These are phyloP conservation scores for Eugnorisma glareosa DNA, from an alignment of 2,888 invertebrate species.

Conservation along the genomic window DNA sequence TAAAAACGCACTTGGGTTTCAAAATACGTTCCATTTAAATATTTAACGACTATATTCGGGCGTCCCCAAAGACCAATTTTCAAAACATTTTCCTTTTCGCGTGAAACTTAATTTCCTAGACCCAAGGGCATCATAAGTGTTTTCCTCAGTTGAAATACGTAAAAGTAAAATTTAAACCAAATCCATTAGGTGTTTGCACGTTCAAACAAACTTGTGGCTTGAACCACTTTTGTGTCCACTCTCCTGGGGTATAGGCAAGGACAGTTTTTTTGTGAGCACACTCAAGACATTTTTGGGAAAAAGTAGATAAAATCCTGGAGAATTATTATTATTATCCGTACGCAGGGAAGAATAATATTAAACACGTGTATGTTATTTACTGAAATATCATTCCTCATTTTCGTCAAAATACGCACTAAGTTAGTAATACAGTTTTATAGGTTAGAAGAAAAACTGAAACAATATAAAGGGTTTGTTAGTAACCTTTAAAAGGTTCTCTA, in stretches of 20 bases:
- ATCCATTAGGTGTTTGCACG: constrained; percentile 53
- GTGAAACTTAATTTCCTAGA: constrained; percentile 59
- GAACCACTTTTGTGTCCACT: constrained; percentile 35
- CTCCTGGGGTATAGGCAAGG: not conserved
- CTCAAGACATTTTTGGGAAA: not conserved
- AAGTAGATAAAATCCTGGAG: not conserved
- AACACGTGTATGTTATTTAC: not conserved
- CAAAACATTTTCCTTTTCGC: constrained; percentile 50
- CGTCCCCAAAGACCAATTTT: constrained; percentile 57
- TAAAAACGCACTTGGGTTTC: not conserved
- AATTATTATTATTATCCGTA: not conserved
- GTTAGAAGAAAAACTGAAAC: not conserved
- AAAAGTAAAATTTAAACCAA: constrained; percentile 51
- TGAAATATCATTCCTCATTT: not conserved
- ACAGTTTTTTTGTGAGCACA: not conserved
- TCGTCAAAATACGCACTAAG: not conserved
- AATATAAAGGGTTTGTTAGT: not conserved
- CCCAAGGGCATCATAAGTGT: constrained; percentile 59
- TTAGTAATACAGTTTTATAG: not conserved
- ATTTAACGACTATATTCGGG: constrained; percentile 29
- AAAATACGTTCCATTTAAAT: constrained; percentile 20
- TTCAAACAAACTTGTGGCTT: constrained; percentile 45
- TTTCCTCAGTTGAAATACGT: constrained; percentile 52
- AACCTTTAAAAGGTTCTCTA: not conserved
- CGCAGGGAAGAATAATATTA: not conserved